Percentiles rank a stretch among this genome's conserved stretches.
phyloP scores from a whole-genome alignment of 2,797 vertebrate species.

The Capromys pilorides region DNA sequence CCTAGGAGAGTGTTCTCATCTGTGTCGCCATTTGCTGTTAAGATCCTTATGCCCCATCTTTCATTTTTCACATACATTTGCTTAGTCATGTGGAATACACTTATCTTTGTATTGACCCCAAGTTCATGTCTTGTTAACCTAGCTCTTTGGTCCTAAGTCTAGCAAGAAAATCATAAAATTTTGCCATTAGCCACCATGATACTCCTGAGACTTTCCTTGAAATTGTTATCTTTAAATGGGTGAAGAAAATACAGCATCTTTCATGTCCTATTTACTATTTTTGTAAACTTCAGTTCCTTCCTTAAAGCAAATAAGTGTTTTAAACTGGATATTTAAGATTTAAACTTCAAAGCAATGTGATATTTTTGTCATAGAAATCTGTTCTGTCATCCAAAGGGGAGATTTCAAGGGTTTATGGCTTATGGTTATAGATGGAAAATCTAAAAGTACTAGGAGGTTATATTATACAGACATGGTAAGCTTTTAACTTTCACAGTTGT shows the following conservation, averaged over 20 bases:
- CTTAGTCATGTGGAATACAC: background rate
- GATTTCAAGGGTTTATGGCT: constrained; percentile 16
- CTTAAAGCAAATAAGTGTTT: constrained; percentile 38
- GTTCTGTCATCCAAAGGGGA: background rate
- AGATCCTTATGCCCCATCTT: background rate
- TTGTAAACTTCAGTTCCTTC: constrained; percentile 32
- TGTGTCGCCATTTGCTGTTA: background rate
- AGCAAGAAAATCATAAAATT: background rate
- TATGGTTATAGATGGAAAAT: background rate
- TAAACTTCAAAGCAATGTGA: background rate
- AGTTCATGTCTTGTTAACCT: background rate
- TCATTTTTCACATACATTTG: background rate
- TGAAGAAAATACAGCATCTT: background rate
- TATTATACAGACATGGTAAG: background rate
- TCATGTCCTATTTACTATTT: background rate
- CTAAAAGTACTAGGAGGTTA: background rate
- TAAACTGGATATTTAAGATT: constrained; percentile 10
- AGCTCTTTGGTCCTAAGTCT: background rate
- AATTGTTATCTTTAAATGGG: background rate
- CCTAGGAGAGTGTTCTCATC: background rate
- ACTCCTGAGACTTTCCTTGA: background rate
- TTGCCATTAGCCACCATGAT: background rate
- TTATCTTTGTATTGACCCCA: background rate
- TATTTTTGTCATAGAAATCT: constrained; percentile 1
- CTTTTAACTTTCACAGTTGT: background rate